These are phyloP conservation scores for Nothocercus julius DNA, from an alignment of 2,113 vertebrate genomes.

Conservation along the genomic window DNA sequence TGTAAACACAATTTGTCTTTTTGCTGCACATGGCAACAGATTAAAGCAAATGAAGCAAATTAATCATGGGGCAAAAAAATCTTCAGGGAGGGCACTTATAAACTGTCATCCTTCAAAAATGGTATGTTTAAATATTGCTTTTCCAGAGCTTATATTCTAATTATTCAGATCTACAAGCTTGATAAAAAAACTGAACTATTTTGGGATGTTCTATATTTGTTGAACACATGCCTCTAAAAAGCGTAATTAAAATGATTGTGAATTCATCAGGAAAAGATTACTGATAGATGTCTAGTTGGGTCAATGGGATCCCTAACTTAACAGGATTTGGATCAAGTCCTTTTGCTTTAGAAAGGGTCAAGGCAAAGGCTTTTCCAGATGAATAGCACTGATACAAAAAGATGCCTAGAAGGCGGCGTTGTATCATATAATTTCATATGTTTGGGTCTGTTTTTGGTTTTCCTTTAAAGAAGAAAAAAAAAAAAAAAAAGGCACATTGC, in stretches of 20 bases:
- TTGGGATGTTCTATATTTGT: background rate
- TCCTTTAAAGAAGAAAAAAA: background rate
- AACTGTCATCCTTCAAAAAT: slow-evolving; percentile 63
- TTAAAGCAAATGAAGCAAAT: slow-evolving; percentile 72
- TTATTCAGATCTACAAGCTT: background rate
- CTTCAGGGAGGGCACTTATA: slow-evolving; percentile 62
- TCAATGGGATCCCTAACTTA: background rate
- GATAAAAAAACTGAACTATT: slow-evolving; percentile 17
- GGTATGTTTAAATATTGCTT: slow-evolving; percentile 49
- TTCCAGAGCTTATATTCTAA: background rate
- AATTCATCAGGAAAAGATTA: background rate
- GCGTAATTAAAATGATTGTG: background rate
- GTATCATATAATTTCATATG: accelerated
- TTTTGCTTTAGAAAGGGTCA: background rate
- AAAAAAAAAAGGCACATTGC: background rate
- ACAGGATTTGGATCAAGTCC: background rate
- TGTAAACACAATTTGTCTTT: slow-evolving; percentile 78
- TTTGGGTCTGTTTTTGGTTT: background rate
- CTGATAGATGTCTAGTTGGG: background rate
- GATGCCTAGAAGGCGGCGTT: background rate
- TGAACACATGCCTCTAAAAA: background rate
- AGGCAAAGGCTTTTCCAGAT: background rate
- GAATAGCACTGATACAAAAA: background rate
- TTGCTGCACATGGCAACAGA: slow-evolving; percentile 70
- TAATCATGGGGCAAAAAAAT: slow-evolving; percentile 66